These are phyloP conservation scores for Elaphurus davidianus DNA, from an alignment of 2,113 vertebrate genomes.

Conservation along the genomic window DNA sequence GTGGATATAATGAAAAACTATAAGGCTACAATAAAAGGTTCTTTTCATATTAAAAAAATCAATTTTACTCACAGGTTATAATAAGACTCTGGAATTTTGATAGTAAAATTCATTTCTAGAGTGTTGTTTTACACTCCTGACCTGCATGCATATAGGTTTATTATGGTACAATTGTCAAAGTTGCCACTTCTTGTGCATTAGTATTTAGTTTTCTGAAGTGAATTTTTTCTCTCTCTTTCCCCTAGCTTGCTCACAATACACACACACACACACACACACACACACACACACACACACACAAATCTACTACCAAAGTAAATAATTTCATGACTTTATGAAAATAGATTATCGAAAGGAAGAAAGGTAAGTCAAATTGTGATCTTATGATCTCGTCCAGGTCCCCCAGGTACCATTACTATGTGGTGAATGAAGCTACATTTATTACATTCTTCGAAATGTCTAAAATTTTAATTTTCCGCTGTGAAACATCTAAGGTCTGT, in stretches of 20 bases:
- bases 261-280: accelerated
- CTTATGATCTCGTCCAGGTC: not conserved
- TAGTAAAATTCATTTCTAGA: constrained; percentile 41
- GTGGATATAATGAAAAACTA: constrained; percentile 47
- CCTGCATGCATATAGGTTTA: not conserved
- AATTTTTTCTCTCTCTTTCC: not conserved
- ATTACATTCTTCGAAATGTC: constrained; percentile 63
- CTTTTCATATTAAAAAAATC: constrained; percentile 61
- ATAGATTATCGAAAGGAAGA: constrained; percentile 24
- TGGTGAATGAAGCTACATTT: constrained; percentile 51
- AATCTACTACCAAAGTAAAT: not conserved
- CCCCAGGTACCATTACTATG: not conserved
- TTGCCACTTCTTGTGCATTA: not conserved
- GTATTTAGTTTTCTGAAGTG: not conserved
- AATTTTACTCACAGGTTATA: constrained; percentile 44
- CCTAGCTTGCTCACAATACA: not conserved
- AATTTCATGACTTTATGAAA: constrained; percentile 28
- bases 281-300: not conserved
- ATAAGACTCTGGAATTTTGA: constrained; percentile 10
- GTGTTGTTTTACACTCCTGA: not conserved
- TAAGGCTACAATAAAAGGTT: not conserved
- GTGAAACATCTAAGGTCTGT: constrained; percentile 68
- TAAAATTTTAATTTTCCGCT: constrained; percentile 78
- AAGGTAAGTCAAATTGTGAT: constrained; percentile 50
- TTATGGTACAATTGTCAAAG: constrained; percentile 23